Conservation (phyloP, 2,888 invertebrate species). For the Cremastinae sp. region DNA sequence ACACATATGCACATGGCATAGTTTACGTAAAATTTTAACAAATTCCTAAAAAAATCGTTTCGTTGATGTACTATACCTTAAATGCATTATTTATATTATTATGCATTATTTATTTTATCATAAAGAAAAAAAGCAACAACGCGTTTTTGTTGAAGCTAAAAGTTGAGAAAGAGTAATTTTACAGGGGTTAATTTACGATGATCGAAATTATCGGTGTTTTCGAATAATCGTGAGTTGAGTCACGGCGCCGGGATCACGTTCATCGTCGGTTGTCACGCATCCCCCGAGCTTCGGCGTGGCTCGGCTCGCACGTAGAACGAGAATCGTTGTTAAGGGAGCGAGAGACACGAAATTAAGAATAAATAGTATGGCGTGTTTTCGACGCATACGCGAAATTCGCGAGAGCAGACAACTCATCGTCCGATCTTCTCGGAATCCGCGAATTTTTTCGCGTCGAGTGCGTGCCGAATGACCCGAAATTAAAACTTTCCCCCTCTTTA, state of each 20-base stretch:
- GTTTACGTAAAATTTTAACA: too few species aligned
- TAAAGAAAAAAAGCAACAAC: not conserved
- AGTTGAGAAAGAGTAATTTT: conserved; percentile 3
- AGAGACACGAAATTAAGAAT: conserved; percentile 21
- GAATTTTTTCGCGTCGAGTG: conserved; percentile 58
- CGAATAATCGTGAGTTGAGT: conserved; percentile 20
- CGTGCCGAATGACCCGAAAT: conserved; percentile 64
- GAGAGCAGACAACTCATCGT: conserved; percentile 17
- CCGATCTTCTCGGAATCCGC: conserved; percentile 15
- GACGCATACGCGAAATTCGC: conserved; percentile 19
- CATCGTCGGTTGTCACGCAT: conserved; percentile 42
- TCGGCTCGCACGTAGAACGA: not conserved
- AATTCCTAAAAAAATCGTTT: too few species aligned
- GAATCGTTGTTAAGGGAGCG: not conserved
- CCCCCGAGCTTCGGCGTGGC: not conserved
- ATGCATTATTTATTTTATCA: too few species aligned
- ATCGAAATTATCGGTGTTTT: conserved; percentile 24
- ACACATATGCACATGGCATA: too few species aligned
- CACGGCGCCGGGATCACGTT: conserved; percentile 36
- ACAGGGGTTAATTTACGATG: conserved; percentile 21
- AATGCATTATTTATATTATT: too few species aligned
- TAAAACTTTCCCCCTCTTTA: conserved; percentile 65
- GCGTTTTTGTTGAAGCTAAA: conserved; percentile 5
- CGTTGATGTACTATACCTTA: too few species aligned
- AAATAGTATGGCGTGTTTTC: conserved; percentile 49